A percentile compares a stretch with the other conserved stretches of the same genome.
These are phyloP conservation scores for Scaptomyza montana DNA, from an alignment of 1,140 invertebrate genomes.

Conservation along the genomic window DNA sequence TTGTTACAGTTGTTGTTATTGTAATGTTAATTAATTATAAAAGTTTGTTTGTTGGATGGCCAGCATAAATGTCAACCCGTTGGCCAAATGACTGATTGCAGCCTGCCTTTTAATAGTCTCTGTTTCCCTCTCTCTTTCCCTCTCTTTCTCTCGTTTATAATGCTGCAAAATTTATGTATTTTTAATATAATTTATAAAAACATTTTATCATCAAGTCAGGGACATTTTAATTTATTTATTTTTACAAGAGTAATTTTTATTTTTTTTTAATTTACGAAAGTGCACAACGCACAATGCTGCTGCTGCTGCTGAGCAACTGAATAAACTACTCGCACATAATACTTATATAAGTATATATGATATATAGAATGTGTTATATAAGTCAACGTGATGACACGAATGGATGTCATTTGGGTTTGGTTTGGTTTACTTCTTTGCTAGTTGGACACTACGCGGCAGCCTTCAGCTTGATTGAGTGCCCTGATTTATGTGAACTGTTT, in stretches of 20 bases:
- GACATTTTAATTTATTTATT: constrained; percentile 35
- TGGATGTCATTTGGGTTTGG: constrained; percentile 14
- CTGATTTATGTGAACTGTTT: constrained; percentile 49
- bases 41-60: constrained; percentile 64
- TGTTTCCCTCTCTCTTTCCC: no score
- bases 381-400: constrained; percentile 65
- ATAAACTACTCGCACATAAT: constrained; percentile 5
- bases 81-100: constrained; percentile 68
- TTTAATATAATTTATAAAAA: constrained; percentile 76
- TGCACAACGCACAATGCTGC: constrained; percentile 29
- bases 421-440: no score
- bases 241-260: not conserved
- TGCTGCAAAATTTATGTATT: constrained; percentile 62
- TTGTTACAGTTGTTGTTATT: constrained; percentile 27
- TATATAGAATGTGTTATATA: constrained; percentile 30
- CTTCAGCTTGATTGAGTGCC: constrained; percentile 63
- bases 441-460: constrained; percentile 11
- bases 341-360: constrained; percentile 14
- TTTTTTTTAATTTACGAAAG: constrained; percentile 65
- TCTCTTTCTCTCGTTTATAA: constrained; percentile 25
- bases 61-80: constrained; percentile 61
- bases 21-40: constrained; percentile 79
- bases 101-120: constrained; percentile 16
- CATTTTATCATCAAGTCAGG: constrained; percentile 53
- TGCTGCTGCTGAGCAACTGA: constrained; percentile 8